phyloP scores from a whole-genome alignment of 2,113 vertebrate genomes.

The Sander lucioperca region DNA sequence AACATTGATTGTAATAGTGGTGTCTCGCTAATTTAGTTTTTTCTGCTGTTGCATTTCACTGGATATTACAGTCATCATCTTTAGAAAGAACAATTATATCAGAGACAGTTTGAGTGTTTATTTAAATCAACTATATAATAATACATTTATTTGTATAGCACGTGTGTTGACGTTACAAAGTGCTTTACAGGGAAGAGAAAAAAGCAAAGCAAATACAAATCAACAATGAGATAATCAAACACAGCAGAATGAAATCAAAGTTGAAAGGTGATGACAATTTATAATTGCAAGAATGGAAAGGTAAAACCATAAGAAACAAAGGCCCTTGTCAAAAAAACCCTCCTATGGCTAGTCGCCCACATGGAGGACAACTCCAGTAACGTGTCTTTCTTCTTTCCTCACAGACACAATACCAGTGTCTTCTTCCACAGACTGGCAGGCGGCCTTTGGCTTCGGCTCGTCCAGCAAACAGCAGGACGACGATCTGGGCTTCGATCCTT shows the following conservation, averaged over 20 bases:
- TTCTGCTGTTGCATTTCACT: background rate
- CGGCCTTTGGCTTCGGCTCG: slow-evolving; percentile 98
- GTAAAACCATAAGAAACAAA: background rate
- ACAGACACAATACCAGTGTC: slow-evolving; percentile 99
- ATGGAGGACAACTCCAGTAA: background rate
- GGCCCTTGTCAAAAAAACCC: background rate
- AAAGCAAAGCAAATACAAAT: background rate
- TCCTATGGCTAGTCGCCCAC: background rate
- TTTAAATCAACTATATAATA: background rate
- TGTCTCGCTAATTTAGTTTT: background rate
- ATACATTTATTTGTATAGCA: background rate
- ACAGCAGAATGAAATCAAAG: background rate
- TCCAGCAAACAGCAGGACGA: slow-evolving; percentile 96
- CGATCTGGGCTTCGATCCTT: slow-evolving; percentile 99
- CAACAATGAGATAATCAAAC: background rate
- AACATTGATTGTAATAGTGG: background rate
- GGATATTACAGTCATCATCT: background rate
- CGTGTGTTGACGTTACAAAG: background rate
- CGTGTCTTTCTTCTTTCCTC: slow-evolving; percentile 2
- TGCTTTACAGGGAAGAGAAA: background rate
- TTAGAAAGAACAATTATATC: background rate
- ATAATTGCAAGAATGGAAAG: background rate
- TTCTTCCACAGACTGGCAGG: slow-evolving; percentile 99
- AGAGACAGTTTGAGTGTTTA: background rate
- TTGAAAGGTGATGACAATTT: background rate